Base-by-base conservation (phyloP, 2,113 vertebrate genomes). In the Helogale parvula region DNA sequence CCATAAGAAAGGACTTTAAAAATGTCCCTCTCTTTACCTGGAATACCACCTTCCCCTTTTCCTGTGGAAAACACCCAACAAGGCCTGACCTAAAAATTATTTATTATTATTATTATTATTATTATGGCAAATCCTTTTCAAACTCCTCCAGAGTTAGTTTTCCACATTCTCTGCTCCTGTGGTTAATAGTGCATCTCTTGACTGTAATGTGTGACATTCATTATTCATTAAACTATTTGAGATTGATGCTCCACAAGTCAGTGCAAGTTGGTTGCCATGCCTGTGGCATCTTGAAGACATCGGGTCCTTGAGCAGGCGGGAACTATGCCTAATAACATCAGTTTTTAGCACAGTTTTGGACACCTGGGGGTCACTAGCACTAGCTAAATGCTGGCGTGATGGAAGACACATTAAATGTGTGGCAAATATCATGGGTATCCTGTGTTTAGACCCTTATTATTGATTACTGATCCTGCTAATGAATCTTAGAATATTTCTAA, bases 401-500 rank as follows among this genome's bases (percentile, higher is more conserved):
- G n/a, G 76, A 74, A 80, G 47, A 4, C 16, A n/a, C 41, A 68
- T 54, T 60, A 74, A 95, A 35, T 35, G 21, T 66, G 12, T 77
- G 29, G 5, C 31, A 29, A 95, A 52, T 83, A 7, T 19, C 41
- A 81, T 1, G 5, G 52, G 38, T 72, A 29, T 7, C n/a, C 16
- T 93, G 33, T 11, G 9, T 92, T 76, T 79, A 57, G 23, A 90
- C 4, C 8, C 31, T 60, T 79, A 63, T 76, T 82, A 72, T 47
- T 74, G 74, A 66, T 79, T 88, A 35, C 21, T 41, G 0, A 31
- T 10, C 8, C 31, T 91, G 23, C 33, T 72, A n/a, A 14, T 86
- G 23, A 94, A 81, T 84, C 81, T 88, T 81, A 14, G 50, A 84
- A 19, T 80, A 88, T 77, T 88, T 93, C 52, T 57, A 80, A 71